Percentiles rank a stretch among this genome's conserved stretches.
Conservation (phyloP, 2,797 vertebrate genomes). For the Picus viridis region DNA sequence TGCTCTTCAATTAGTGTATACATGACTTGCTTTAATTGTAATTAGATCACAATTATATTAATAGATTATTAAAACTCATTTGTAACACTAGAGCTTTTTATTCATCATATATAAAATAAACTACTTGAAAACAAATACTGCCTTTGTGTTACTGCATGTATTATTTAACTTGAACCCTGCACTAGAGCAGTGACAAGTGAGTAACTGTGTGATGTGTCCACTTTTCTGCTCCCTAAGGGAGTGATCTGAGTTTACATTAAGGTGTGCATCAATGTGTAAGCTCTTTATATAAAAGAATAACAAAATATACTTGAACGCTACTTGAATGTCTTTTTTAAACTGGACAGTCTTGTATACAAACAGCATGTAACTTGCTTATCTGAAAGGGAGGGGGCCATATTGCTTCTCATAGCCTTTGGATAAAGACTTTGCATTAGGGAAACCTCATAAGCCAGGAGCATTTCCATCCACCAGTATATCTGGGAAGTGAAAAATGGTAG, state of each 20-base stretch:
- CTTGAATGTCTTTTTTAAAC: not conserved
- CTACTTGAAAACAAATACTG: not conserved
- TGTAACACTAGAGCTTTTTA: not conserved
- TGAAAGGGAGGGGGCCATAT: not conserved
- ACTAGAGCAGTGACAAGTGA: not conserved
- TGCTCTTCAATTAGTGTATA: not conserved
- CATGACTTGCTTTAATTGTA: not conserved
- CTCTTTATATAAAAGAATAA: not conserved
- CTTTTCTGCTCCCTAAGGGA: not conserved
- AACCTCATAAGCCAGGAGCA: rapidly evolving
- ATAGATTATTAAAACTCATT: not conserved
- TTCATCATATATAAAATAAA: not conserved
- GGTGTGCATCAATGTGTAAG: not conserved
- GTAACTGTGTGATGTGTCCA: not conserved
- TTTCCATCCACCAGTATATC: not conserved
- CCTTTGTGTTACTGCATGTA: not conserved
- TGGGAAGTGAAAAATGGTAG: not conserved
- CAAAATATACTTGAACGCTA: not conserved
- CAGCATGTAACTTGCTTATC: not conserved
- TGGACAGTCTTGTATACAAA: not conserved
- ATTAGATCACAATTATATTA: not conserved
- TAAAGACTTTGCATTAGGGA: not conserved
- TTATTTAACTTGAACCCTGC: not conserved
- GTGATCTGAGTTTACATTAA: not conserved
- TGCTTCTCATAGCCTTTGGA: no score